These are phyloP conservation scores for Saccopteryx bilineata DNA, from an alignment of 2,113 vertebrate genomes.

Conservation along the genomic window DNA sequence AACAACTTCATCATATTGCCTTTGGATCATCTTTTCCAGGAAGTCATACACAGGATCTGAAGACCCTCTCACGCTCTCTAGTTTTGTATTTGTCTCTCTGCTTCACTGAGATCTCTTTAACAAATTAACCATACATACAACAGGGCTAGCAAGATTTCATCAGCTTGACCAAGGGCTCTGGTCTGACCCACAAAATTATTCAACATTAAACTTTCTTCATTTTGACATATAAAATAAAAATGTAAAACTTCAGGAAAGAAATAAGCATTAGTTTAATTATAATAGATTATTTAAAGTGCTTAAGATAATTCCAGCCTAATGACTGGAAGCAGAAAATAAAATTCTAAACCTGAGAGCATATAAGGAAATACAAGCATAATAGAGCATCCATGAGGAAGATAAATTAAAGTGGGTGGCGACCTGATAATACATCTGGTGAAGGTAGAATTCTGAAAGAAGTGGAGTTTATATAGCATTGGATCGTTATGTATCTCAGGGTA, in stretches of 20 bases:
- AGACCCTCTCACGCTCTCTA: background rate
- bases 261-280: background rate
- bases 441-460: constrained; percentile 36
- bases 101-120: background rate
- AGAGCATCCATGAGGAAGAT: background rate
- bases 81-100: background rate
- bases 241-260: background rate
- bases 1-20: background rate
- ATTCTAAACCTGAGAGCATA: background rate
- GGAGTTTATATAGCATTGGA: background rate
- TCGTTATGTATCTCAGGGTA: background rate
- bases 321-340: background rate
- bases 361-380: background rate
- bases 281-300: background rate
- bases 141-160: background rate
- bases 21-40: background rate
- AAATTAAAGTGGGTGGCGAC: background rate
- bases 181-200: background rate
- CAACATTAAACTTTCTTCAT: background rate
- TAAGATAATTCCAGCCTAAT: background rate
- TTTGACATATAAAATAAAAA: constrained; percentile 13
- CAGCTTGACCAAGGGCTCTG: background rate
- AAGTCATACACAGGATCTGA: background rate
- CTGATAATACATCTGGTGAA: background rate
- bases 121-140: background rate